A percentile compares a stretch with the other conserved stretches of the same genome.
Conservation (phyloP, 2,797 vertebrate species). For the Varecia variegata region DNA sequence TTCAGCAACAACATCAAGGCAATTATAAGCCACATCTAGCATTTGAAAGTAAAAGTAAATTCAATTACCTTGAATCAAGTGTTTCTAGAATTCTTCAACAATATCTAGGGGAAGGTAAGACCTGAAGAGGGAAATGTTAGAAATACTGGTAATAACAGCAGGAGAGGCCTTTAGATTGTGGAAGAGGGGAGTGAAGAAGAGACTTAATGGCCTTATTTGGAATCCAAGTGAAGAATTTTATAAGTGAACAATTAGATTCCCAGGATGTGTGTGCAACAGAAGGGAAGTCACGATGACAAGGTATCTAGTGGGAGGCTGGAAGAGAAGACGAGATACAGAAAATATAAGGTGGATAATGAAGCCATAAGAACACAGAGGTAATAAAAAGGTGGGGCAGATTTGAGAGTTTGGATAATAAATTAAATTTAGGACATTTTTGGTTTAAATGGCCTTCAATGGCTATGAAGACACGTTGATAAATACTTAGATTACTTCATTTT, state of each 20-base stretch:
- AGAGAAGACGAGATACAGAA: background rate
- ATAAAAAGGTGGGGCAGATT: background rate
- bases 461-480: background rate
- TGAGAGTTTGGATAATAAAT: background rate
- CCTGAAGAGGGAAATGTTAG: background rate
- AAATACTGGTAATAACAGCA: background rate
- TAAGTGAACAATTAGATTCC: background rate
- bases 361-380: background rate
- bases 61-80: background rate
- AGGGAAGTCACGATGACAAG: background rate
- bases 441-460: background rate
- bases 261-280: background rate
- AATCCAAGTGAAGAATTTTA: background rate
- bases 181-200: accelerated
- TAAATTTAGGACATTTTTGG: background rate
- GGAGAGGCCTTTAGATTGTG: background rate
- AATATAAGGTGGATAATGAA: background rate
- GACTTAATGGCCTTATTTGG: background rate
- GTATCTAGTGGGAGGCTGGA: background rate
- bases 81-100: background rate
- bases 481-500: background rate
- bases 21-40: background rate
- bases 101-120: background rate
- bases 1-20: background rate
- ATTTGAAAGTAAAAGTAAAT: background rate